Conservation (phyloP, 1,140 invertebrate genomes). For the Lysiphlebus fabarum region DNA sequence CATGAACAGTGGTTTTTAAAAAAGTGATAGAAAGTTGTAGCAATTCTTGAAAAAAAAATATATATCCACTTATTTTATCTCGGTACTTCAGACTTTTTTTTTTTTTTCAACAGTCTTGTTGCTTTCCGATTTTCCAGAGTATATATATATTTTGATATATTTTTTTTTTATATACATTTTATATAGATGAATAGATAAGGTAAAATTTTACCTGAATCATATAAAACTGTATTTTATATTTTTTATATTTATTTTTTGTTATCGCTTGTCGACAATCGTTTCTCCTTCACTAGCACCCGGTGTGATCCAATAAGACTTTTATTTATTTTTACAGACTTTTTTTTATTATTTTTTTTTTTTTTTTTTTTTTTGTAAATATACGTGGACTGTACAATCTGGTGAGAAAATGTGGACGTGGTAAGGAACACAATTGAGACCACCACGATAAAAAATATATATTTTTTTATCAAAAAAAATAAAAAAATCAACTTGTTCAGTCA, state of each 20-base stretch:
- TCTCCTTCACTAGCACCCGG: background rate
- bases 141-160: no score
- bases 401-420: background rate
- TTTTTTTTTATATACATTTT: no score
- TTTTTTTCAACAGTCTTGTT: no score
- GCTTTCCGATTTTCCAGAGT: no score
- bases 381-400: background rate
- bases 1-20: no score
- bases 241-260: constrained; percentile 4
- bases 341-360: constrained; percentile 6
- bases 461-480: background rate
- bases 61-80: no score
- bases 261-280: constrained; percentile 11
- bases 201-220: no score
- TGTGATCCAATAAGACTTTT: background rate
- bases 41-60: no score
- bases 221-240: no score
- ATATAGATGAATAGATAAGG: no score
- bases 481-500: background rate
- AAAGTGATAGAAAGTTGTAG: no score
- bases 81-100: no score
- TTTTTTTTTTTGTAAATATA: constrained; percentile 7
- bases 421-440: background rate
- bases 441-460: background rate
- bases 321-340: background rate